phyloP scores from a whole-genome alignment of 2,888 invertebrate species.

The Hermaeophaga mercurialis region DNA sequence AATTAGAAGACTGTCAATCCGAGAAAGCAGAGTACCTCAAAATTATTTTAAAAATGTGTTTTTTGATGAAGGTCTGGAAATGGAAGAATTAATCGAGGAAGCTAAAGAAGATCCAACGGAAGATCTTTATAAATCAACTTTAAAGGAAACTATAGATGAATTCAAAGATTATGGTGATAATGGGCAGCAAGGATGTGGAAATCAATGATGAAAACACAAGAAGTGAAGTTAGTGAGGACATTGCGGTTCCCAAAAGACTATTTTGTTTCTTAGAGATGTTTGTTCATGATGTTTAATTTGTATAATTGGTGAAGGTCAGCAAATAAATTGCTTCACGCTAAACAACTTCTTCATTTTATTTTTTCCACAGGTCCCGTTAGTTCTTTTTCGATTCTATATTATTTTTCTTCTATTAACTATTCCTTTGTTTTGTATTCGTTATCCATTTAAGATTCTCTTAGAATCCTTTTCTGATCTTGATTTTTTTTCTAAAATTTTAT shows the following conservation, averaged over 20 bases:
- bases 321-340: no score
- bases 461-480: no score
- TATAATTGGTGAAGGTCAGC: no score
- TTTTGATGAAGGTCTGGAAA: slow-evolving; percentile 16
- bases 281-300: slow-evolving; percentile 11
- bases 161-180: slow-evolving; percentile 16
- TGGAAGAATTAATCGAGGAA: slow-evolving; percentile 19
- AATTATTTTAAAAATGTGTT: slow-evolving; percentile 32
- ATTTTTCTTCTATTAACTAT: no score
- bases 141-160: slow-evolving; percentile 19
- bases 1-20: slow-evolving; percentile 27
- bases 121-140: not conserved
- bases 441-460: no score
- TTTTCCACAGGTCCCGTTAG: no score
- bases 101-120: not conserved
- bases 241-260: slow-evolving; percentile 30
- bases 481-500: no score
- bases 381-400: no score
- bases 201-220: slow-evolving; percentile 20
- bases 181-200: not conserved
- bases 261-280: slow-evolving; percentile 53
- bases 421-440: no score
- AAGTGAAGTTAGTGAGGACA: slow-evolving; percentile 30
- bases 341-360: no score
- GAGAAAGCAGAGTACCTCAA: slow-evolving; percentile 26